phyloP scores from a whole-genome alignment of 2,113 vertebrate species.

The Crotalus tigris region DNA sequence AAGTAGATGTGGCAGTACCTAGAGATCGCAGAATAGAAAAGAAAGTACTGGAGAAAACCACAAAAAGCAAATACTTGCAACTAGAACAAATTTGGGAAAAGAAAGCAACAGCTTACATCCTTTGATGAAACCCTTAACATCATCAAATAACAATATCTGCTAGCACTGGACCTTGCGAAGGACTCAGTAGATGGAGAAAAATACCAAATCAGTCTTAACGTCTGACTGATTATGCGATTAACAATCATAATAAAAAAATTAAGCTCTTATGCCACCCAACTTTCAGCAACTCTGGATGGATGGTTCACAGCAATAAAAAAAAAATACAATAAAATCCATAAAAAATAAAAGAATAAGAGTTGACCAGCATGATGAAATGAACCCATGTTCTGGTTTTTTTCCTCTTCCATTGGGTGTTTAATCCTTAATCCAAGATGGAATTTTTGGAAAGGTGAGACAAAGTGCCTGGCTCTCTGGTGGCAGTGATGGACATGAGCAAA shows the following conservation, averaged over 20 bases:
- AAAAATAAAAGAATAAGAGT: neutral
- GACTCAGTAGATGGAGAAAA: neutral
- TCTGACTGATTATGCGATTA: neutral
- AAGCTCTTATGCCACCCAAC: neutral
- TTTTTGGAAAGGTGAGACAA: neutral
- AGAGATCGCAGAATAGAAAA: no score
- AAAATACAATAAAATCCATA: neutral
- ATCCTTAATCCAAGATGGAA: neutral
- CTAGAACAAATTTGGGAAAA: no score
- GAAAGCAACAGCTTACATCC: neutral
- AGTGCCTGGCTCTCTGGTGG: neutral
- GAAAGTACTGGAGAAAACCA: no score
- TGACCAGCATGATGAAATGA: neutral
- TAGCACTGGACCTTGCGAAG: neutral
- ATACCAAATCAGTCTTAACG: neutral
- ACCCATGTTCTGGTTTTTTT: neutral
- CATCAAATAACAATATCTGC: neutral
- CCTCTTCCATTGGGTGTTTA: neutral
- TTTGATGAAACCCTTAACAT: neutral
- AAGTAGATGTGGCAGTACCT: no score
- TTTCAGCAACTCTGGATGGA: neutral
- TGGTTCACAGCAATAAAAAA: neutral
- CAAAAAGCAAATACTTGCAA: no score
- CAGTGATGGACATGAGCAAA: slow-evolving; percentile 81
- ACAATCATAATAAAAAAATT: neutral